phyloP scores from a whole-genome alignment of 2,888 invertebrate genomes.

The Choristoneura rosaceana region DNA sequence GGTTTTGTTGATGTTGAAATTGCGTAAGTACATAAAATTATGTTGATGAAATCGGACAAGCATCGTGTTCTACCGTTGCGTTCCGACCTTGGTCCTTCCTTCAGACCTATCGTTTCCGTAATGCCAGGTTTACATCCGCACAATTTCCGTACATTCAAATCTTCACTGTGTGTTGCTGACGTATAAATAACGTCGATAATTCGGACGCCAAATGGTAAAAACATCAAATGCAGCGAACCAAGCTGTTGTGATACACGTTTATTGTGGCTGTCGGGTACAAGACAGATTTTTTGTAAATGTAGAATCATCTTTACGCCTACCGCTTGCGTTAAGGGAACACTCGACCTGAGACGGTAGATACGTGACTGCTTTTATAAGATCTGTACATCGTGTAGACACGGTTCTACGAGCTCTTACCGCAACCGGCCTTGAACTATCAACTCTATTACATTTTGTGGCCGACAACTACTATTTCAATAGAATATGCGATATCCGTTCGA shows the following conservation, averaged over 20 bases:
- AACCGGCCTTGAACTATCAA: constrained; percentile 18
- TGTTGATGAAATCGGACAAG: constrained; percentile 18
- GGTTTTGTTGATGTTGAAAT: too few relatives aligned
- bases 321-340: constrained; percentile 37
- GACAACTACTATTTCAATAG: constrained; percentile 11
- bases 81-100: constrained; percentile 11
- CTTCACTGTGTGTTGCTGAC: not conserved
- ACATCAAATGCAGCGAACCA: not conserved
- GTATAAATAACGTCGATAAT: not conserved
- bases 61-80: constrained; percentile 15
- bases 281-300: not conserved
- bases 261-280: not conserved
- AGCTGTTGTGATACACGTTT: not conserved
- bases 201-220: not conserved
- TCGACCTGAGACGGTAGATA: constrained; percentile 35
- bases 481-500: not conserved
- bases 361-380: constrained; percentile 41
- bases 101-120: not conserved
- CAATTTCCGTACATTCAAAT: not conserved
- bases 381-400: constrained; percentile 37
- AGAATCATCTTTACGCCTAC: constrained; percentile 16
- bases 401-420: constrained; percentile 11
- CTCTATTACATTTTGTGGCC: constrained; percentile 2
- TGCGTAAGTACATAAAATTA: constrained; percentile 5
- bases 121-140: constrained; percentile 1